A percentile compares a stretch with the other conserved stretches of the same genome.
These are phyloP conservation scores for Rhopalosiphum nymphaeae DNA, from an alignment of 2,888 invertebrate genomes.

Conservation along the genomic window DNA sequence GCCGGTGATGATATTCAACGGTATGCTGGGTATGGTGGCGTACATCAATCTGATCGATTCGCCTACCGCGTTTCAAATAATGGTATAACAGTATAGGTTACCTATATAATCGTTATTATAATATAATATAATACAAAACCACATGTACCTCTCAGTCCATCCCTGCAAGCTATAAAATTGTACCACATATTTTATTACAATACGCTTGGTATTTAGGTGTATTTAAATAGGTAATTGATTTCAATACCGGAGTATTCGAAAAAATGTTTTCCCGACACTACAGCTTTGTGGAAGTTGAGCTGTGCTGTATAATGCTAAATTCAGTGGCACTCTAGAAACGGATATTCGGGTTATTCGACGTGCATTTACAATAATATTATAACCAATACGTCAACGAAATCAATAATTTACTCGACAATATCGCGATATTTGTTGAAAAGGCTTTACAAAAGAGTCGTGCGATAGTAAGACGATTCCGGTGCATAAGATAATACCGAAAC, in stretches of 20 bases:
- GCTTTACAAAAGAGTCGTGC: no score
- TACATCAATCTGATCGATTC: background rate
- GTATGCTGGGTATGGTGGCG: background rate
- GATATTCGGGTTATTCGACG: no score
- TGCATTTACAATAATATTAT: no score
- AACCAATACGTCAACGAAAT: no score
- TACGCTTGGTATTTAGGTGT: background rate
- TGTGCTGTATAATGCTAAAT: no score
- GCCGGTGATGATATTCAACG: constrained; percentile 31
- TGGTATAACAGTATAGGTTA: background rate
- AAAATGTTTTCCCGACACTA: background rate
- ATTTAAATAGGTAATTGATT: background rate
- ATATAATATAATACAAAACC: background rate
- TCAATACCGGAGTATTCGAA: background rate
- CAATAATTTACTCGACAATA: no score
- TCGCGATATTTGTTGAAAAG: no score
- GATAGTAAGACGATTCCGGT: no score
- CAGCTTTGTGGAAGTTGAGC: background rate
- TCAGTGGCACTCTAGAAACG: no score
- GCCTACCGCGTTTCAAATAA: background rate
- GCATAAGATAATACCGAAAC: no score
- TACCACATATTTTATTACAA: no score
- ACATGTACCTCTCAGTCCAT: background rate
- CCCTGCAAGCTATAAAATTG: background rate
- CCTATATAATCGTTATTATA: background rate